phyloP scores from a whole-genome alignment of 2,113 vertebrate species.

The Taxidea taxus region DNA sequence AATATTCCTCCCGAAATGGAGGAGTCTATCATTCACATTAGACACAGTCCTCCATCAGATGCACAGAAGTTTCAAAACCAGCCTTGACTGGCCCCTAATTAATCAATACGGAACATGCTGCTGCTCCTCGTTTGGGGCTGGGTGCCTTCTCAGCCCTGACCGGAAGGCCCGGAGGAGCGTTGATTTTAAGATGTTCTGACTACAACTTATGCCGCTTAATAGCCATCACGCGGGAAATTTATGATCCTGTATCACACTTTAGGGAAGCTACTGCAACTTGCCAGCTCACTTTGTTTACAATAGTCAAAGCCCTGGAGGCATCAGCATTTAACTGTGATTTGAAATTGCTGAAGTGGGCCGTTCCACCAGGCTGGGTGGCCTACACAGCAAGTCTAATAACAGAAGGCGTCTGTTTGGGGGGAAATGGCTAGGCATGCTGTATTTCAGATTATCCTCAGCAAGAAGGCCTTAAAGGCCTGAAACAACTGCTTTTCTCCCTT shows the following conservation, averaged over 20 bases:
- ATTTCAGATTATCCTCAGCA: slow-evolving; percentile 71
- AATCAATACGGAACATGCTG: background rate
- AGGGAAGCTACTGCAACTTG: slow-evolving; percentile 76
- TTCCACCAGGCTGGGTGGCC: slow-evolving; percentile 78
- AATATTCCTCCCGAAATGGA: slow-evolving; percentile 13
- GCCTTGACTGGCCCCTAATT: background rate
- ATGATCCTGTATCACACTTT: slow-evolving; percentile 72
- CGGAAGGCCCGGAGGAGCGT: slow-evolving; percentile 27
- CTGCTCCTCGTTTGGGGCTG: background rate
- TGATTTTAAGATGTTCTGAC: slow-evolving; percentile 67
- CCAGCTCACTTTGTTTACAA: slow-evolving; percentile 79
- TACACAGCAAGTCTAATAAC: slow-evolving; percentile 73
- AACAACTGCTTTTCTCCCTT: slow-evolving; percentile 56
- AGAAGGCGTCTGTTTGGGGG: slow-evolving; percentile 68
- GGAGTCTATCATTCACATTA: background rate
- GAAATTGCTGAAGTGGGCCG: slow-evolving; percentile 79
- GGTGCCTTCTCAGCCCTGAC: slow-evolving; percentile 43
- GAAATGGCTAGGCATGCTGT: slow-evolving; percentile 44
- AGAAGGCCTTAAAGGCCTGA: slow-evolving; percentile 70
- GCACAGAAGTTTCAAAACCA: slow-evolving; percentile 5
- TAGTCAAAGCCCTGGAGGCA: slow-evolving; percentile 70
- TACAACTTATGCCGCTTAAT: slow-evolving; percentile 58
- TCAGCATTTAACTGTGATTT: slow-evolving; percentile 80
- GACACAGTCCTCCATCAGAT: background rate
- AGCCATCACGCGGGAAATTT: slow-evolving; percentile 74